These are phyloP conservation scores for Ophraella communa DNA, from an alignment of 2,888 invertebrate species.

Conservation along the genomic window DNA sequence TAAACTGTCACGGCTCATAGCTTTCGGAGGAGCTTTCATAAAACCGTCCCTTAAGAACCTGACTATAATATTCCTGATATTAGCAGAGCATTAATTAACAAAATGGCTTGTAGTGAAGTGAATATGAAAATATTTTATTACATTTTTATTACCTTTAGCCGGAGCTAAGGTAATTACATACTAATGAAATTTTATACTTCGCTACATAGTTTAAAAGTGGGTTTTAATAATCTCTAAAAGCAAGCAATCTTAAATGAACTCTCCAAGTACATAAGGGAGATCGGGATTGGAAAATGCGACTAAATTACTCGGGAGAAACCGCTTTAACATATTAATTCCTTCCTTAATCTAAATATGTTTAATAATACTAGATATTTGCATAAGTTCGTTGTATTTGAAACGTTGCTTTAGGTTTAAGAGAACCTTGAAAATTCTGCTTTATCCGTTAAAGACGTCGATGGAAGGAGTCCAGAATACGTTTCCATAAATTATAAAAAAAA, in stretches of 20 bases:
- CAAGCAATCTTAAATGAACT: conserved; percentile 27
- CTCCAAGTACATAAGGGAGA: conserved; percentile 30
- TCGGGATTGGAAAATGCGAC: conserved; percentile 57
- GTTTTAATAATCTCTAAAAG: conserved; percentile 5
- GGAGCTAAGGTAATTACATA: neutral
- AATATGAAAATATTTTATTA: neutral
- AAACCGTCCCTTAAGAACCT: too few species aligned
- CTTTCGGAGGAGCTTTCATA: too few species aligned
- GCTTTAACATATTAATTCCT: conserved; percentile 37
- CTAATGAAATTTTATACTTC: neutral
- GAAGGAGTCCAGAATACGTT: conserved; percentile 25
- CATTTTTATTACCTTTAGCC: neutral
- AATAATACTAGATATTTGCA: conserved; percentile 54
- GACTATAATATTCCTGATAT: too few species aligned
- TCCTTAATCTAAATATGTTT: conserved; percentile 52
- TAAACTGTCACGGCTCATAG: too few species aligned
- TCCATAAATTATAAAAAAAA: conserved; percentile 9
- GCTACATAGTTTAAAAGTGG: conserved; percentile 1
- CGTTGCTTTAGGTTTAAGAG: conserved; percentile 57
- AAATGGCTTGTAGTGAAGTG: neutral
- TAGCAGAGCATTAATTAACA: too few species aligned
- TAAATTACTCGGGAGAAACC: conserved; percentile 44
- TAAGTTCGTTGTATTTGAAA: conserved; percentile 61
- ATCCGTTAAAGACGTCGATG: conserved; percentile 23
- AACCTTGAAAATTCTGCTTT: conserved; percentile 51